phyloP scores from a whole-genome alignment of 2,888 invertebrate genomes.

The Stenolophus ochropezus region DNA sequence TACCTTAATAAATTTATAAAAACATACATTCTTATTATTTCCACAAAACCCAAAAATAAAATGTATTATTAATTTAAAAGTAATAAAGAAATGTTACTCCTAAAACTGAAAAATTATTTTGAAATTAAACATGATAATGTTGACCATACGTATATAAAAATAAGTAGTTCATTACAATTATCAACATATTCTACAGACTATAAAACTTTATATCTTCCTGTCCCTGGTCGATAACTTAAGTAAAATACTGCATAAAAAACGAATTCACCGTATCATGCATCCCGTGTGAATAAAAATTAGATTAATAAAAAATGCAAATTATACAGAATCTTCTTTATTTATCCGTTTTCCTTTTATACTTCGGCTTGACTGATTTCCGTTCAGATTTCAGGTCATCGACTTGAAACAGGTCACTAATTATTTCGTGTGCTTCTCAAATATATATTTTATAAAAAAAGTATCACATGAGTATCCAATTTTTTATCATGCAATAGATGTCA shows the following conservation, averaged over 20 bases:
- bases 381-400: slow-evolving; percentile 38
- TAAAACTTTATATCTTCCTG: too few relatives aligned
- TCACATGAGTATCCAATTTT: background rate
- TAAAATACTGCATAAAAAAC: background rate
- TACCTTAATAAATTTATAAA: slow-evolving; percentile 44
- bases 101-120: too few relatives aligned
- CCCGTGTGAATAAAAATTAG: slow-evolving; percentile 27
- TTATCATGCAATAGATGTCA: background rate
- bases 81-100: background rate
- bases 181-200: too few relatives aligned
- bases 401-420: slow-evolving; percentile 25
- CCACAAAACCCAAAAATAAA: background rate
- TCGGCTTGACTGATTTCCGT: slow-evolving; percentile 18
- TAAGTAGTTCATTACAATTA: too few relatives aligned
- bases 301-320: slow-evolving; percentile 20
- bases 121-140: too few relatives aligned
- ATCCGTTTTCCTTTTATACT: slow-evolving; percentile 23
- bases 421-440: slow-evolving; percentile 5
- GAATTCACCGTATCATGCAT: background rate
- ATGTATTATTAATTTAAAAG: background rate
- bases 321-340: slow-evolving; percentile 37
- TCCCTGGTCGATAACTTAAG: background rate
- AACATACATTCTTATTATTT: background rate
- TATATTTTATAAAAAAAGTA: background rate
- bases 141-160: too few relatives aligned